Percentiles rank a stretch among this genome's conserved stretches.
Evolutionary conservation across 2,888 invertebrate species (phyloP).

Genomic region (Epinotia ramella): DNA sequence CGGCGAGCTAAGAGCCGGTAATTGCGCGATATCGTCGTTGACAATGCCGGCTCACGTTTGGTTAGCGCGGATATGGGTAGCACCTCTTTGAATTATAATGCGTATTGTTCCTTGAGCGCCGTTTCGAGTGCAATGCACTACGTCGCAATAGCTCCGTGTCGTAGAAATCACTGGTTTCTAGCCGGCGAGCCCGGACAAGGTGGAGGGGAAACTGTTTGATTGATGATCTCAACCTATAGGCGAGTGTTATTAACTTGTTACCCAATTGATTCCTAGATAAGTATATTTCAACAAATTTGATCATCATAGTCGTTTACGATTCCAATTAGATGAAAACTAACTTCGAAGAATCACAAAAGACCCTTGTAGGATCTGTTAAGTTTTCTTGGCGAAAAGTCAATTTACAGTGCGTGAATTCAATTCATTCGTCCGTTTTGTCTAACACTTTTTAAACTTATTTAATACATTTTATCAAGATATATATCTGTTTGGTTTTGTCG

Average conservation of each 20-base stretch:
- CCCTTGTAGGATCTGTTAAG: no score
- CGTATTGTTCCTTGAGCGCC: constrained; percentile 78
- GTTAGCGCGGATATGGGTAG: constrained; percentile 76
- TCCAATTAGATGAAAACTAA: no score
- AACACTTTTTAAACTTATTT: no score
- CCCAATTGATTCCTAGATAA: constrained; percentile 1
- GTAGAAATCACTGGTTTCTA: constrained; percentile 79
- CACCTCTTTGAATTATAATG: constrained; percentile 83
- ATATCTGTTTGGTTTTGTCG: no score
- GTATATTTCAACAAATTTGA: constrained; percentile 2
- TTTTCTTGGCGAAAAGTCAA: no score
- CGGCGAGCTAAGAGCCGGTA: constrained; percentile 58
- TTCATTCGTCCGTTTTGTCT: no score
- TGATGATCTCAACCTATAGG: constrained; percentile 19
- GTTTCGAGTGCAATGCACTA: constrained; percentile 81
- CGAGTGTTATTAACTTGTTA: background rate
- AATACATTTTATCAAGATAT: no score
- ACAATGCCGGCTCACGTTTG: constrained; percentile 73
- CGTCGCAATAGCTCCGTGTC: constrained; percentile 76
- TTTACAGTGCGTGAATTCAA: no score
- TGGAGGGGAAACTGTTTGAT: constrained; percentile 49
- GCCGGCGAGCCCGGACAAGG: constrained; percentile 60
- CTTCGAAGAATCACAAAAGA: no score
- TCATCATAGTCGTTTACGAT: background rate
- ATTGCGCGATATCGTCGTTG: constrained; percentile 56